phyloP scores from a whole-genome alignment of 2,888 invertebrate species.

The Euzophera pinguis region DNA sequence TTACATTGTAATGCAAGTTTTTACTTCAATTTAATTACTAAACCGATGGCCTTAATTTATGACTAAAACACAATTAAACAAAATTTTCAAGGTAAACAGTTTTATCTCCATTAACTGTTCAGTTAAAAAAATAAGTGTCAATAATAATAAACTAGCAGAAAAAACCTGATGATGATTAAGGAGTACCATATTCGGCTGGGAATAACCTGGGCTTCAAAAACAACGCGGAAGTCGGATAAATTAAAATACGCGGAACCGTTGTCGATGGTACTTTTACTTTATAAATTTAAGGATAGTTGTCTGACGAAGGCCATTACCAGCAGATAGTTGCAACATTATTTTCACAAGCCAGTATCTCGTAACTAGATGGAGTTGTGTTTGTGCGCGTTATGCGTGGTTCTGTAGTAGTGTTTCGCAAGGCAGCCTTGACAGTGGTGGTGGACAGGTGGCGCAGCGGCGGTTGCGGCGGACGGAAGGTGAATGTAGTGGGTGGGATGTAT shows the following conservation, averaged over 20 bases:
- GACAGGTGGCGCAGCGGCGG: constrained; percentile 53
- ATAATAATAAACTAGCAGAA: constrained; percentile 12
- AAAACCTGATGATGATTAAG: constrained; percentile 8
- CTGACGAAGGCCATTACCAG: constrained; percentile 44
- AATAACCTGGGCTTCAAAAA: constrained; percentile 18
- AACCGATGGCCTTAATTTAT: constrained; percentile 18
- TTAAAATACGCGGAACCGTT: constrained; percentile 16
- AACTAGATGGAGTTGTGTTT: constrained; percentile 30
- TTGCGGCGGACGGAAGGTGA: constrained; percentile 70
- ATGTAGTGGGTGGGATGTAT: constrained; percentile 71
- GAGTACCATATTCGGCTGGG: constrained; percentile 19
- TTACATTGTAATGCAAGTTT: constrained; percentile 57
- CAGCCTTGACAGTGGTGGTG: constrained; percentile 73
- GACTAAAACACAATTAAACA: constrained; percentile 10
- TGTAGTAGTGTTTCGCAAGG: constrained; percentile 59
- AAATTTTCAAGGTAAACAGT: constrained; percentile 44
- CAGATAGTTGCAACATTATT: constrained; percentile 47
- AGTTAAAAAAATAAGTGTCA: constrained; percentile 1
- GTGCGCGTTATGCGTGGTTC: constrained; percentile 17
- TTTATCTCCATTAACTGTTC: background rate
- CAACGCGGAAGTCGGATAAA: constrained; percentile 13
- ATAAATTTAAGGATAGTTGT: constrained; percentile 30
- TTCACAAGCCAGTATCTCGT: constrained; percentile 49
- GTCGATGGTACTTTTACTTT: constrained; percentile 24
- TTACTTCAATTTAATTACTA: constrained; percentile 39